phyloP scores from a whole-genome alignment of 2,797 vertebrate genomes.

The Chromobotia macracanthus region DNA sequence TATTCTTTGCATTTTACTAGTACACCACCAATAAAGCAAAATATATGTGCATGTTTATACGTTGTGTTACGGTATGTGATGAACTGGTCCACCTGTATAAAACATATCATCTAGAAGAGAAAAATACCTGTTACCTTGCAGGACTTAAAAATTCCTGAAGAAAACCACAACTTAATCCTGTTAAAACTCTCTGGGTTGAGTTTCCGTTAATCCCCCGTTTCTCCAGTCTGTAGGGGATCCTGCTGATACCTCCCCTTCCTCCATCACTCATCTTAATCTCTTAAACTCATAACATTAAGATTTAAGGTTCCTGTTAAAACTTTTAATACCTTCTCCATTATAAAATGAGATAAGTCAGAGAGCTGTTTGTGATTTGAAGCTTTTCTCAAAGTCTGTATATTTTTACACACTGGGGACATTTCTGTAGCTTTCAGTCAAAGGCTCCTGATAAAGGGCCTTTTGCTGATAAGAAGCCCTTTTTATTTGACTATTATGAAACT shows the following conservation, averaged over 20 bases:
- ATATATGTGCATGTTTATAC: not conserved
- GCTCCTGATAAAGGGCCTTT: slow-evolving; percentile 44
- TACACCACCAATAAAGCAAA: not conserved
- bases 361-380: slow-evolving; percentile 45
- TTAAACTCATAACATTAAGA: slow-evolving; percentile 20
- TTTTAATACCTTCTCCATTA: slow-evolving; percentile 44
- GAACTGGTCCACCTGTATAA: not conserved
- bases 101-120: not conserved
- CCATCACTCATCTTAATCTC: slow-evolving; percentile 17
- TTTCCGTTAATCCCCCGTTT: slow-evolving; percentile 22
- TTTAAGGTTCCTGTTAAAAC: slow-evolving; percentile 40
- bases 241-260: not conserved
- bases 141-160: slow-evolving; percentile 12
- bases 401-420: slow-evolving; percentile 39
- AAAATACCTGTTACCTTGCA: not conserved
- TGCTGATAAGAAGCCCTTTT: slow-evolving; percentile 27
- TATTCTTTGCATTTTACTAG: too few relatives aligned
- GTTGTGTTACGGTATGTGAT: too few relatives aligned
- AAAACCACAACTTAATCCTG: slow-evolving; percentile 19
- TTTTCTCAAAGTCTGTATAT: slow-evolving; percentile 22
- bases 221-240: slow-evolving; percentile 8
- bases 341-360: slow-evolving; percentile 43
- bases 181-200: slow-evolving; percentile 12
- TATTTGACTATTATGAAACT: slow-evolving; percentile 40
- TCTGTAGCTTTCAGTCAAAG: slow-evolving; percentile 27